Base-by-base conservation (phyloP, 2,888 invertebrate species). In the Petrolisthes manimaculis region DNA sequence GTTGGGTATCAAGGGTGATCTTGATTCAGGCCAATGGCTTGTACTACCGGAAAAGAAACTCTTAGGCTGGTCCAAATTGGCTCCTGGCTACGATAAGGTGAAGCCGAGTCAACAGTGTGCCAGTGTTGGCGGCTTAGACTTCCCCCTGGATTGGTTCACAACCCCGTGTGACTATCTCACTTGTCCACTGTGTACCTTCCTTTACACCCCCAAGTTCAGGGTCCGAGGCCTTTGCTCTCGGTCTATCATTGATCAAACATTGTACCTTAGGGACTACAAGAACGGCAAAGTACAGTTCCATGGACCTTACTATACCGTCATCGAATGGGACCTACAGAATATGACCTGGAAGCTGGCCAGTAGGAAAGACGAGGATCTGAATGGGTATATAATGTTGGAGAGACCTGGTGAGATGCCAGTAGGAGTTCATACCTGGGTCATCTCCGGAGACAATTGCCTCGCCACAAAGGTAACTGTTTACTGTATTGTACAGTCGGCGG, bases 141-240 rank as follows among this genome's bases (percentile, higher is more conserved):
- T 74, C 74, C 83, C 83, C 2, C 78, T 78, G 18, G 37, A 67
- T 1, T 85, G 84, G 84, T 78, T 21, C 69, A 54, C 54, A 6
- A 85, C 84, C 37, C 51, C 61, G 14, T 85, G 84, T 21, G 9
- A 67, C n/a, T 53, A 51, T 14, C 78, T 79, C 12, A 85, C 78
- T 18, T 85, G 84, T 67, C 84, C 84, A 5, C 78, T 85, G 8
- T 85, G 84, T 67, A 85, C 77, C 79, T 85, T 85, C 79, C 61
- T 69, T 3, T 18, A 37, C 9, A 18, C 18, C 12, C 78, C 84
- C 37, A 12, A 37, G 3, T 78, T 85, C 79, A 85, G 56, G 5
- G 78, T 85, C 1, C 78, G 84, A 18, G 84, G 84, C 6, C 61
- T 85, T 8, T 85, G 84, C 51, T 61, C 54, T n/a, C 78, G 79